Percentiles rank a stretch among this genome's conserved stretches.
Evolutionary conservation across 2,113 vertebrate species (phyloP).

Genomic region (Mesocricetus auratus): DNA sequence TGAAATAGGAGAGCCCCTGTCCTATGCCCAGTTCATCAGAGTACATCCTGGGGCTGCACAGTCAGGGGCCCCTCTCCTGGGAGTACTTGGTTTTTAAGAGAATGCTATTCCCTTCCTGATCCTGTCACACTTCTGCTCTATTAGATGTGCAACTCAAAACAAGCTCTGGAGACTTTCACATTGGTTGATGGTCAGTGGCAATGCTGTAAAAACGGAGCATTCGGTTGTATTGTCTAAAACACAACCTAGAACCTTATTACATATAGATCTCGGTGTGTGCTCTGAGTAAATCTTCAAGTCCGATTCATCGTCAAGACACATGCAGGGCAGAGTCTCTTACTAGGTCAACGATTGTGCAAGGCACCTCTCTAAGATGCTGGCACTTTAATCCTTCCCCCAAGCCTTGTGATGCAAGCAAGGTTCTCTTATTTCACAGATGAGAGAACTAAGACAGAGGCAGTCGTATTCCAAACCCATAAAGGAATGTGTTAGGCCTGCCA

Average conservation of each 20-base stretch:
- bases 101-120: background rate
- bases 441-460: background rate
- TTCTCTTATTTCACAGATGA: slow-evolving; percentile 3
- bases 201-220: background rate
- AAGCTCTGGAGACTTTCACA: background rate
- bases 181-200: background rate
- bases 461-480: background rate
- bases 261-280: background rate
- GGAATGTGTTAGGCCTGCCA: background rate
- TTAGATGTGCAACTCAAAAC: background rate
- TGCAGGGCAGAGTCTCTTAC: background rate
- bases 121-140: background rate
- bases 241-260: background rate
- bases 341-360: background rate
- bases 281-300: background rate
- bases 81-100: background rate
- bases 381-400: background rate
- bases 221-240: background rate
- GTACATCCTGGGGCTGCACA: background rate
- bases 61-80: background rate
- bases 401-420: background rate
- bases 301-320: background rate
- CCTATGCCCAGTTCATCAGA: background rate
- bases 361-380: slow-evolving; percentile 31
- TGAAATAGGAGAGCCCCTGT: background rate